These are phyloP conservation scores for Ia io DNA, from an alignment of 2,113 vertebrate genomes.

Conservation along the genomic window DNA sequence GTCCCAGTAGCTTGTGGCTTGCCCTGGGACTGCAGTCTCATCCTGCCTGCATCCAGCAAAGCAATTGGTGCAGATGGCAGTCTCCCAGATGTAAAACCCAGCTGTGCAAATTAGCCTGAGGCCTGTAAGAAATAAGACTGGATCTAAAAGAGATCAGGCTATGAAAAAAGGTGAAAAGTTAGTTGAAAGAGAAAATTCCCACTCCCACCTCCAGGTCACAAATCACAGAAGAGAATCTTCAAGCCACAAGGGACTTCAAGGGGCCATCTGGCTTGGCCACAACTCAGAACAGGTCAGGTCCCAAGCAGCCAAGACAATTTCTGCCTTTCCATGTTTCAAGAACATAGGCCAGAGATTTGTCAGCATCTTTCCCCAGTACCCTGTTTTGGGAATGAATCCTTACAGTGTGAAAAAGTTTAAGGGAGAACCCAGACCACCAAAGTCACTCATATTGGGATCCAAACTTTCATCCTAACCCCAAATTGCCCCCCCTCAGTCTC, in stretches of 20 bases:
- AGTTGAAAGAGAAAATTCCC: slow-evolving; percentile 72
- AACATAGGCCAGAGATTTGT: slow-evolving; percentile 48
- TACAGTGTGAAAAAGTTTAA: slow-evolving; percentile 2
- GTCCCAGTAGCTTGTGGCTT: slow-evolving; percentile 2
- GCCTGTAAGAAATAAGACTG: slow-evolving; percentile 76
- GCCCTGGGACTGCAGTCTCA: slow-evolving; percentile 40
- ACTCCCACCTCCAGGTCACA: slow-evolving; percentile 66
- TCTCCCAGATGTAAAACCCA: slow-evolving; percentile 71
- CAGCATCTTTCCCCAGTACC: background rate
- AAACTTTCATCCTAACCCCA: background rate
- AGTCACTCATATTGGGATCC: background rate
- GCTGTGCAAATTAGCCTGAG: slow-evolving; percentile 70
- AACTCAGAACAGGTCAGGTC: slow-evolving; percentile 56
- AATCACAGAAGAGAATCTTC: slow-evolving; percentile 70
- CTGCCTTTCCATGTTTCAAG: slow-evolving; percentile 52
- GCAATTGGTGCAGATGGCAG: slow-evolving; percentile 61
- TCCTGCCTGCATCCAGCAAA: slow-evolving; percentile 53
- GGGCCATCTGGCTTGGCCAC: slow-evolving; percentile 58
- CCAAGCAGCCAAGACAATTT: slow-evolving; percentile 44
- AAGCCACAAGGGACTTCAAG: slow-evolving; percentile 51
- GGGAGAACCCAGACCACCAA: background rate
- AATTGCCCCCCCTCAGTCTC: background rate
- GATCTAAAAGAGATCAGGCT: slow-evolving; percentile 74
- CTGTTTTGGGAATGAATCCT: slow-evolving; percentile 31
- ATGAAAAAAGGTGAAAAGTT: slow-evolving; percentile 71